Evolutionary conservation across 1,140 invertebrate species (phyloP), one percentile per base, ranked within the genome.

Genomic region (Sminthurinus signatus): DNA sequence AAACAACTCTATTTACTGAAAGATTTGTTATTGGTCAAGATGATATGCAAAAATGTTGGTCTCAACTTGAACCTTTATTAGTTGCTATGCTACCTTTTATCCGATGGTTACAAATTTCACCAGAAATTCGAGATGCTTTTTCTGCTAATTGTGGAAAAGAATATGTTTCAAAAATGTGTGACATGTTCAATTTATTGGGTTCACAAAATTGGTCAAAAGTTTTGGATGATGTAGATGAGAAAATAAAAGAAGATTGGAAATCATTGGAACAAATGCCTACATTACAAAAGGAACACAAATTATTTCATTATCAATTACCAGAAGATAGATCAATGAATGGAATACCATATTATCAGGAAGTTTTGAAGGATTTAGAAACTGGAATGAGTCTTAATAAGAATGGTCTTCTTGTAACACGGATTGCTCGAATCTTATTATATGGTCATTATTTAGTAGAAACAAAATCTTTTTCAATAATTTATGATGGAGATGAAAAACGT

Each of bases 251-350:
- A 36, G 51, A 68, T 71, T 15, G 25, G 12, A 21, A 44, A 21
- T n/a, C 56, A 62, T 29, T 71, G 66, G 63, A 28, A 60, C 0
- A 59, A n/a, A 36, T n/a, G 12, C 64, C 4, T 46, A 25, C 3
- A 44, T 4, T 31, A 23, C 4, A 48, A 29, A 1, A 42, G 63
- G n/a, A 25, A 44, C 1, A 8, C 5, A 60, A 62, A n/a, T 25
- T 43, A 25, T 71, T 71, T 54, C 5, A 32, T 1, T 54, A 31
- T 21, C 63, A 71, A 59, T 31, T 71, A 14, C 51, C 60, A 0
- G 70, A 71, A 62, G 70, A 71, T 57, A 21, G 67, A 5, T 66
- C 66, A 19, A 58, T 68, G 48, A 17, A 64, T 31, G 66, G 70
- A n/a, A 50, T 68, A 23, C 55, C 65, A 1, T 50, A 51, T 15